Conservation (phyloP, 2,113 vertebrate species). For the Protobothrops flavoviridis region DNA sequence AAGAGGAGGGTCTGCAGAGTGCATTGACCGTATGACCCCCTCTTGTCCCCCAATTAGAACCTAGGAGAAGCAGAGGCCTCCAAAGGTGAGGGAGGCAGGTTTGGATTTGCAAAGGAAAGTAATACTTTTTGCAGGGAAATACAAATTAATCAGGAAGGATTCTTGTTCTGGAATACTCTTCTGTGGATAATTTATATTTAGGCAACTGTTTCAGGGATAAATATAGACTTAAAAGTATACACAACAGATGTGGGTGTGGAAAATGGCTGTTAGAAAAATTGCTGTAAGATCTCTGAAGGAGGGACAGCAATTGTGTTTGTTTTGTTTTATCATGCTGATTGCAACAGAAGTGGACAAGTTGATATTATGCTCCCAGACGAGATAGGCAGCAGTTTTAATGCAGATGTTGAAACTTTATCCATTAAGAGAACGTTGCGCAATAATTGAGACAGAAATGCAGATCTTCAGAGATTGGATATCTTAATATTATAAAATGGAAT, state of each 20-base stretch:
- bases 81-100: background rate
- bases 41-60: background rate
- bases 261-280: background rate
- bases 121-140: background rate
- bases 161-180: background rate
- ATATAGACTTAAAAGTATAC: background rate
- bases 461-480: background rate
- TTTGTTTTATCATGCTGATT: background rate
- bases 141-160: slow-evolving; percentile 23
- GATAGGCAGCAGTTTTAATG: slow-evolving; percentile 23
- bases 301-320: slow-evolving; percentile 18
- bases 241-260: background rate
- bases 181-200: slow-evolving; percentile 11
- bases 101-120: slow-evolving; percentile 6
- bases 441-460: accelerated
- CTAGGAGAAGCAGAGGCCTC: slow-evolving; percentile 22
- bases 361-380: slow-evolving; percentile 5
- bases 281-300: background rate
- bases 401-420: slow-evolving; percentile 18
- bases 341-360: slow-evolving; percentile 20
- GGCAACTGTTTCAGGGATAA: slow-evolving; percentile 2
- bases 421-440: background rate
- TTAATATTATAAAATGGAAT: background rate
- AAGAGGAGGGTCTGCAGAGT: background rate
- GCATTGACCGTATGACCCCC: background rate